Evolutionary conservation across 2,113 vertebrate species (phyloP), one percentile per base, ranked within the genome.

Genomic region (Felis chaus): DNA sequence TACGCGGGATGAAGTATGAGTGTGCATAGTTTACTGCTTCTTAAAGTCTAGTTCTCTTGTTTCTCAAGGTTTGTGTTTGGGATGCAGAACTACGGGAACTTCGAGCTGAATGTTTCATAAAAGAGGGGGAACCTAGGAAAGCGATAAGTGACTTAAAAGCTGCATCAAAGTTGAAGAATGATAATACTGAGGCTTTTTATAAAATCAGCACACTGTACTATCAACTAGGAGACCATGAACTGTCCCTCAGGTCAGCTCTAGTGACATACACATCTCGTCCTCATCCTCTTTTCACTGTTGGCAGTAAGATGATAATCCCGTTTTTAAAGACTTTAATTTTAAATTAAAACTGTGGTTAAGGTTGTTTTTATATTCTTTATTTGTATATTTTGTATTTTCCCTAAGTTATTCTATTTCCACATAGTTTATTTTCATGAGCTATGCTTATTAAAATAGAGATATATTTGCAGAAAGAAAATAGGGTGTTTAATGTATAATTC

Each of bases 131-230:
- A 91, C 99, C 99, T 98, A 99, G 99, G 91, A 99, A 99, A 98
- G 99, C 99, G 76, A 99, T 99, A 98, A 99, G 98, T 96, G 99
- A 99, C 99, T 99, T 99, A 78, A 99, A 99, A 99, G 99, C 99
- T 81, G 98, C 99, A 63, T 99, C 99, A 84, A 99, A 99, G 98
- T 97, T 99, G 97, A 99, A 99, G 98, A 99, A 94, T n/a, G 99
- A 99, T 98, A 99, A 99, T 92, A 99, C 99, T 3, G 99, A 99
- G 98, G 99, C 99, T 36, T 99, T 99, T 98, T 99, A 99, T 98
- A 99, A 99, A 98, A 99, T 99, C 98, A 99, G 99, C 99, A 99
- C 68, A 82, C 99, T 99, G 98, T 99, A 99, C 97, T 99, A 99
- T 96, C 98, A 99, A 41, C 99, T 99, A 57, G 99, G 99, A 97